Evolutionary conservation across 53 echinoderm and acorn worm species (phyloP), one percentile per base, ranked within the genome.

Genomic region (Astropecten irregularis): DNA sequence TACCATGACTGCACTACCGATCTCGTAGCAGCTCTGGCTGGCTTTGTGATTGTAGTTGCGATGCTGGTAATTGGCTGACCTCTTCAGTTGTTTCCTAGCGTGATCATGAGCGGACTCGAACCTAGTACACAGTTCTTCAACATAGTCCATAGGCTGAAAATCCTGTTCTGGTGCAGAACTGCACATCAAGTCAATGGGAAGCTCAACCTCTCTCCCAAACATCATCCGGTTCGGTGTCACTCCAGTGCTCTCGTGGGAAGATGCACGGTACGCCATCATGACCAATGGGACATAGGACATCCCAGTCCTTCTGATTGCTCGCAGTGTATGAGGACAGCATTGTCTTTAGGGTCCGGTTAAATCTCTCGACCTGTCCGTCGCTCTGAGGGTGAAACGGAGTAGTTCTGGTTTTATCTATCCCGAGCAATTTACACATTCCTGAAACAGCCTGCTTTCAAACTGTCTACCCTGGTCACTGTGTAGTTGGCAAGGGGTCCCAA

Each of bases 251-350:
- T 63, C 81, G 19, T 81, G 81, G 1, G 23, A 39, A 0, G 77
- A 57, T 7, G 83, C 57, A 39, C 89, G 66, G 53, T 89, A 68
- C n/a, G 84, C 89, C 83, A 89, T 89, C 84, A 69, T 42, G 4
- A 84, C 55, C 3, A 40, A 77, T 25, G 84, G 71, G 21, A 84
- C 68, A 34, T 66, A 58, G 77, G 0, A 37, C 6, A 31, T 84
- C 77, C 79, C 77, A 89, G 38, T 88, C 89, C 30, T 53, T 76
- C 26, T 88, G 74, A n/a, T 88, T 50, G 21, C 5, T 47, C 18
- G 73, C 83, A 5, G 53, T 29, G 19, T 83, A 71, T 6, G 42
- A 42, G 0, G 89, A 50, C 10, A 88, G 47, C 89, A 88, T 88
- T 8, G 46, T 35, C 36, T 49, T 57, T 7, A 89, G 55, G 10